Evolutionary conservation across 1,140 invertebrate genomes (phyloP), one percentile per base, ranked within the genome.

Genomic region (Macrobrachium rosenbergii): DNA sequence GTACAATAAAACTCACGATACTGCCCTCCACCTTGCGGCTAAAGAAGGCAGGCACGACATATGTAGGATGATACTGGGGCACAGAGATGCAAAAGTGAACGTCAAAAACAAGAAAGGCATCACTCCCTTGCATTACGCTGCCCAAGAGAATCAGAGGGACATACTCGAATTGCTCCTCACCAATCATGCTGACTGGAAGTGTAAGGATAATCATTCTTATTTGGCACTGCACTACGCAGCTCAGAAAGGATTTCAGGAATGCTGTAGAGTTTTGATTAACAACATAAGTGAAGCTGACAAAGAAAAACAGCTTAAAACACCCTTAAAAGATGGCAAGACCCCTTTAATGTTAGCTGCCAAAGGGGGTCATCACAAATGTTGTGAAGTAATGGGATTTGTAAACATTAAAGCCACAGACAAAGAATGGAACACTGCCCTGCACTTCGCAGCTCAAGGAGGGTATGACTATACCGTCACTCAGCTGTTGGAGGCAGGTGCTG

Each of bases 341-440:
- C 78, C 85, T 11, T 43, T 87, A 8, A 87, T 87, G 85, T 62
- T 87, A 43, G 85, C 85, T 75, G 85, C 85, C 11, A 81, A 82
- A 23, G 79, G 72, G 28, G 85, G 85, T 0, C 78, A 87, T 63
- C 85, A 87, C 28, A 82, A 62, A 12, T 87, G 85, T 28, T 87
- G 85, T 80, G 59, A n/a, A 2, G 82, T 81, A 28, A 37, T 87
- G 21, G 28, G 58, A 52, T 80, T 52, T 28, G 52, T 21, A n/a
- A 82, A 82, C 21, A 82, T 87, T 23, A 87, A 87, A 63, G 78
- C 78, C 16, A 37, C 45, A 21, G 85, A 87, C 43, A 87, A 79
- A 23, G 78, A 75, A 2, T 69, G 69, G 2, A 76, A 81, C n/a
- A 87, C 78, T 64, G 85, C 85, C 16, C 63, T 87, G 7, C 79